phyloP scores from a whole-genome alignment of 2,113 vertebrate genomes.

The Sander lucioperca region DNA sequence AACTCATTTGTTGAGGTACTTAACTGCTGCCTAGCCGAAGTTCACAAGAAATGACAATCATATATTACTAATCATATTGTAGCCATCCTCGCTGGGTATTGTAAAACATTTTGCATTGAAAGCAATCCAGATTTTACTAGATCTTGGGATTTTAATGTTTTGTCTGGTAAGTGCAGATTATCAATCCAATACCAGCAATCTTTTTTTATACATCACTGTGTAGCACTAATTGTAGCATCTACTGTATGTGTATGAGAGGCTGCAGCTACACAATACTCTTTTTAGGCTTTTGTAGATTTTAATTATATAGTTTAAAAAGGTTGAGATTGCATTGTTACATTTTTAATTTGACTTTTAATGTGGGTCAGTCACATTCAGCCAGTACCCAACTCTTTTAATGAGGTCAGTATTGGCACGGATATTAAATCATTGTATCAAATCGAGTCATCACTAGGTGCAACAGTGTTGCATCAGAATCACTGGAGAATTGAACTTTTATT shows the following conservation, averaged over 20 bases:
- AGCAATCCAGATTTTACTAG: background rate
- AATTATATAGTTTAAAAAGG: background rate
- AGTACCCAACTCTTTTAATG: background rate
- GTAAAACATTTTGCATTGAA: background rate
- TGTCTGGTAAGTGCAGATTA: background rate
- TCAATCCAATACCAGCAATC: background rate
- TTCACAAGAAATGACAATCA: background rate
- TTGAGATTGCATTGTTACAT: background rate
- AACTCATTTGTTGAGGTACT: background rate
- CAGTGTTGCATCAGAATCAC: background rate
- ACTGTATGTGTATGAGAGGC: background rate
- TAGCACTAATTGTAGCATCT: background rate
- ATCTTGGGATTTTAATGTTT: background rate
- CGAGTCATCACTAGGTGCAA: background rate
- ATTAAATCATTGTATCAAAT: constrained; percentile 15
- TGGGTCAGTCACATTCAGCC: constrained; percentile 18
- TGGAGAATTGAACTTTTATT: background rate
- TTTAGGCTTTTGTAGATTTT: background rate
- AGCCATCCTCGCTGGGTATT: background rate
- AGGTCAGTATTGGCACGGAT: background rate
- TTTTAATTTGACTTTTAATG: constrained; percentile 9
- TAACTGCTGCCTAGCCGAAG: background rate
- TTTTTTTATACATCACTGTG: background rate
- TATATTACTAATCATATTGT: background rate
- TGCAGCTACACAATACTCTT: background rate